Base-by-base conservation (phyloP, 2,797 vertebrate genomes). In the Antrozous pallidus region DNA sequence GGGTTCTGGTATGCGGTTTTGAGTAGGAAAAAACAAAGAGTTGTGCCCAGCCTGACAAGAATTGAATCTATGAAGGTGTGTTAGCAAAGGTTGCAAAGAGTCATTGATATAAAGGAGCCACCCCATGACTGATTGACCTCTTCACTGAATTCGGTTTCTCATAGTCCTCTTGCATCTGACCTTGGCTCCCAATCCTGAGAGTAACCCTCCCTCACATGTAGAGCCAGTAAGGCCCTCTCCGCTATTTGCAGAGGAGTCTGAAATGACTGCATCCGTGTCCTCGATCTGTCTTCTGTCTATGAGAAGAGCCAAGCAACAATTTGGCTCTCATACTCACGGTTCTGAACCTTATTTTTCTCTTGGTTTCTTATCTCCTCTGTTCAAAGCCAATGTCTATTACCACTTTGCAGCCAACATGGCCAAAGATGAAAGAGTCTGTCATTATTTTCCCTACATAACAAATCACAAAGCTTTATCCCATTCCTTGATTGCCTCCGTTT, bases 341-440 rank as follows among this genome's bases (percentile, higher is more conserved):
- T 95, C 69, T 0, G 0, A 97, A 97, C 93, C 95, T 97, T 96
- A 70, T 88, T 97, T 98, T 98, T 93, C 95, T 96, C 95, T 95
- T 69, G 74, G 88, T 93, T 91, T 96, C 97, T 98, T 98, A 98
- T 97, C 97, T 97, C 89, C 95, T 96, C 85, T 96, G 84, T 93
- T 98, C 96, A 97, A 97, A 97, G 94, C 90, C 96, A 96, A 88
- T 69, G n/a, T 92, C 96, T 96, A 93, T 97, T 97, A 97, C 97
- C 97, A 94, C 96, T 97, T 97, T 97, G 96, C 97, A 97, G 96
- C 94, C 97, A 97, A 97, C 97, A 80, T 49, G 96, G 97, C 95
- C 97, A 97, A 96, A 98, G 96, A 98, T 97, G 97, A 97, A 97
- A 97, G 95, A 98, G 98, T 97, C 97, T 97, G 97, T 97, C 97